phyloP scores from a whole-genome alignment of 1,140 invertebrate genomes.

The Eueides isabella region DNA sequence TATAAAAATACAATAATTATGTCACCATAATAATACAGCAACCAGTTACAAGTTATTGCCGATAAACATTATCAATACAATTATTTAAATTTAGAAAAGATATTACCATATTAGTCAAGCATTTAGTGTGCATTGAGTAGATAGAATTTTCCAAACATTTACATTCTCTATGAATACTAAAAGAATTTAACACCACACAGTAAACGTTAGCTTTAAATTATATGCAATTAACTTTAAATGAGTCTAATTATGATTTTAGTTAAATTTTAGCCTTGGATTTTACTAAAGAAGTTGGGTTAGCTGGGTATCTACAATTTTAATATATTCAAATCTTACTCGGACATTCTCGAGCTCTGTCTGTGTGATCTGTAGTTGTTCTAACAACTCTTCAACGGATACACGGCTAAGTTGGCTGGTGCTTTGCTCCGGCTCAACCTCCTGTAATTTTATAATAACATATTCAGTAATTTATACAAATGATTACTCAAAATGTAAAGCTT shows the following conservation, averaged over 20 bases:
- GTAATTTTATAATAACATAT: constrained; percentile 45
- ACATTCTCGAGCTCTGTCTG: constrained; percentile 92
- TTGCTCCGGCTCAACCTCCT: constrained; percentile 84
- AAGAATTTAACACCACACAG: constrained; percentile 5
- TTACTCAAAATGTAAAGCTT: no score
- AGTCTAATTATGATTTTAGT: constrained; percentile 25
- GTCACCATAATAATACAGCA: neutral
- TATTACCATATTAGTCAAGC: neutral
- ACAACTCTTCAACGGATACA: constrained; percentile 89
- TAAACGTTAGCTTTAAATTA: constrained; percentile 7
- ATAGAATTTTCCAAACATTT: neutral
- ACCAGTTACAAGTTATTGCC: neutral
- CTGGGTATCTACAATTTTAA: constrained; percentile 29
- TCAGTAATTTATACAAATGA: no score
- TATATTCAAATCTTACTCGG: constrained; percentile 84
- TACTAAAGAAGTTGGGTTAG: constrained; percentile 30
- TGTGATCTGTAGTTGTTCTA: constrained; percentile 90
- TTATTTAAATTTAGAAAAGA: neutral
- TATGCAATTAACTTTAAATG: constrained; percentile 1
- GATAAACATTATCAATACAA: neutral
- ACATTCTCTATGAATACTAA: neutral
- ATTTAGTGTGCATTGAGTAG: constrained; percentile 1
- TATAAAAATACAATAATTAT: neutral
- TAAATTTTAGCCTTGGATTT: constrained; percentile 22
- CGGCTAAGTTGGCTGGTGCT: constrained; percentile 82